A percentile compares a stretch with the other conserved stretches of the same genome.
These are phyloP conservation scores for Leptestheria dahalacensis DNA, from an alignment of 1,140 invertebrate species.

Conservation along the genomic window DNA sequence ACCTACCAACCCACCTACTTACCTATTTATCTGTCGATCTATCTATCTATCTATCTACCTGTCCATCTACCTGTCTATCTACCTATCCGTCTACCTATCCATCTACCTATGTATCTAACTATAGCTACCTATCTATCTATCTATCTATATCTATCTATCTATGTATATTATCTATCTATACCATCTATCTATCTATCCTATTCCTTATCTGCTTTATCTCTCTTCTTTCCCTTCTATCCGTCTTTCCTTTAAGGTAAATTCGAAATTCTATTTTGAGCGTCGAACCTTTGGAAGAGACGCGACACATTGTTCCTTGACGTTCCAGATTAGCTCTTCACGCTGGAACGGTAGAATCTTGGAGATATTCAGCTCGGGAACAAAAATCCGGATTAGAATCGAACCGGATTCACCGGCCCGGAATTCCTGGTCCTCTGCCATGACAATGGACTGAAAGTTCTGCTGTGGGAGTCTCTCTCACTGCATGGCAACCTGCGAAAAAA, in stretches of 20 bases:
- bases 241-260: neutral
- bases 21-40: too few species aligned
- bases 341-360: slow-evolving; percentile 96
- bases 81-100: too few species aligned
- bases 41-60: too few species aligned
- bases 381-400: slow-evolving; percentile 35
- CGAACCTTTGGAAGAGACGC: slow-evolving; percentile 84
- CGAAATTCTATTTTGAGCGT: neutral
- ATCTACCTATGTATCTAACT: too few species aligned
- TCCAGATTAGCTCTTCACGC: slow-evolving; percentile 89
- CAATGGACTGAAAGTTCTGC: neutral
- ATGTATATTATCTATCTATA: too few species aligned
- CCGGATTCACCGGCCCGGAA: neutral
- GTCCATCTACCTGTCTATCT: too few species aligned
- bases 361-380: slow-evolving; percentile 77
- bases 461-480: too few species aligned
- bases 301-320: slow-evolving; percentile 91
- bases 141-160: too few species aligned
- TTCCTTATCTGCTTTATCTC: too few species aligned
- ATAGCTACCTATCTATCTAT: too few species aligned
- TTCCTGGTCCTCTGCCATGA: neutral
- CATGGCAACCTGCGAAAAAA: neutral
- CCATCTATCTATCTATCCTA: too few species aligned
- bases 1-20: too few species aligned
- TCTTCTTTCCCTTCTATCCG: neutral